These are phyloP conservation scores for Sericinus montela DNA, from an alignment of 2,888 invertebrate species.

Conservation along the genomic window DNA sequence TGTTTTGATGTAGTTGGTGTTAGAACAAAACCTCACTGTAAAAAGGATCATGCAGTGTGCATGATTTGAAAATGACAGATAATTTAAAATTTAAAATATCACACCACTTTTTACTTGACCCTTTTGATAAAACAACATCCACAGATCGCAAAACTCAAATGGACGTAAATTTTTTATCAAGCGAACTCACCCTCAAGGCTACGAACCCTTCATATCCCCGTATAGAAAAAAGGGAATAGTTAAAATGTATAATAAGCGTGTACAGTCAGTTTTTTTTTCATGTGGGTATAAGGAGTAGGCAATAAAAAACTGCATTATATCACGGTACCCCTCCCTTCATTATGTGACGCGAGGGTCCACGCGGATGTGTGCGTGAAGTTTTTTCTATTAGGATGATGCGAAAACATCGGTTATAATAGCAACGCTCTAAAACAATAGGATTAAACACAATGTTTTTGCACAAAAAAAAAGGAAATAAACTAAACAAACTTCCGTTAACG, in stretches of 20 bases:
- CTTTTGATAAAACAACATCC: slow-evolving; percentile 35
- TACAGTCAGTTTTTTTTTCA: slow-evolving; percentile 64
- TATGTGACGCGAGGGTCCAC: slow-evolving; percentile 62
- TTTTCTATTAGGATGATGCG: slow-evolving; percentile 32
- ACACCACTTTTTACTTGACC: slow-evolving; percentile 39
- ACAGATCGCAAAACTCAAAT: slow-evolving; percentile 55
- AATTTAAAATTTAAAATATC: background rate
- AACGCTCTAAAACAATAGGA: slow-evolving; percentile 16
- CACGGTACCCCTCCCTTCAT: slow-evolving; percentile 71
- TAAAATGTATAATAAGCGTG: slow-evolving; percentile 70
- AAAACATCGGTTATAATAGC: slow-evolving; percentile 19
- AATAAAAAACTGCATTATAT: slow-evolving; percentile 80
- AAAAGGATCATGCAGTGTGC: too few relatives aligned
- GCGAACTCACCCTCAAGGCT: slow-evolving; percentile 56
- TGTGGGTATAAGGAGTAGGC: slow-evolving; percentile 74
- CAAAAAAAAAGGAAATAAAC: slow-evolving; percentile 1
- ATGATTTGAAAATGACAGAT: too few relatives aligned
- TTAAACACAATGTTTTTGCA: slow-evolving; percentile 11
- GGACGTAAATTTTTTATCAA: slow-evolving; percentile 71
- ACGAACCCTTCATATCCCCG: slow-evolving; percentile 68
- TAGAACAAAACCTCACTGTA: too few relatives aligned
- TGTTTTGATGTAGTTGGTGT: too few relatives aligned
- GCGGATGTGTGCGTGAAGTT: slow-evolving; percentile 39
- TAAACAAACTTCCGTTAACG: too few relatives aligned
- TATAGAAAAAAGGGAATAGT: slow-evolving; percentile 70